A percentile compares a stretch with the other conserved stretches of the same genome.
These are phyloP conservation scores for Bruchidius siliquastri DNA, from an alignment of 2,888 invertebrate species.

Conservation along the genomic window DNA sequence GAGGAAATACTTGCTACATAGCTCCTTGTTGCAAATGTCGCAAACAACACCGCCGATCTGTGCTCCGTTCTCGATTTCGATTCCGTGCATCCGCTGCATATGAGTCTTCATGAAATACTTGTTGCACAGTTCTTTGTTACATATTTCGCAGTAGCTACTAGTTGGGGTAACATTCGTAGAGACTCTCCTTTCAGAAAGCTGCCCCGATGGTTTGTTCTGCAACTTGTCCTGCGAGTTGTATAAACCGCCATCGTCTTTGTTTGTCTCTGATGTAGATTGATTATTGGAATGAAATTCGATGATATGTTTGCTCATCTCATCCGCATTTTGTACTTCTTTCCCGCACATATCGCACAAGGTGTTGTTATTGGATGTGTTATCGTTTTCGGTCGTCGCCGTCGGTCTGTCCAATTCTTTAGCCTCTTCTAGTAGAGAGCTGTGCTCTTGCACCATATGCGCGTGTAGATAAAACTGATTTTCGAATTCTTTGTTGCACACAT, in stretches of 20 bases:
- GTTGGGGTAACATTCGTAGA: constrained; percentile 64
- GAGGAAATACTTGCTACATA: constrained; percentile 96
- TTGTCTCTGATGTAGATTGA: constrained; percentile 24
- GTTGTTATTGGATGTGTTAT: constrained; percentile 39
- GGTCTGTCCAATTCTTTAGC: constrained; percentile 9
- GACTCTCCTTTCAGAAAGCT: constrained; percentile 51
- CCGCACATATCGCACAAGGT: constrained; percentile 47
- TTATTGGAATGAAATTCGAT: constrained; percentile 58
- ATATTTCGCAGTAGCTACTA: constrained; percentile 93
- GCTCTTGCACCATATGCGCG: constrained; percentile 64
- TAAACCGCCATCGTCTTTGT: constrained; percentile 42
- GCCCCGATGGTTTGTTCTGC: constrained; percentile 25
- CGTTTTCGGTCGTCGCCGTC: no score
- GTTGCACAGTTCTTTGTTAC: constrained; percentile 98
- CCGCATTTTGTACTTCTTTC: constrained; percentile 52
- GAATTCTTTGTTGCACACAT: constrained; percentile 66
- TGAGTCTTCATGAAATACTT: constrained; percentile 99
- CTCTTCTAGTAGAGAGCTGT: constrained; percentile 54
- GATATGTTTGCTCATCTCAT: constrained; percentile 65
- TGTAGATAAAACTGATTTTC: constrained; percentile 68
- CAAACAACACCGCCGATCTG: constrained; percentile 92
- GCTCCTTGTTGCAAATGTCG: constrained; percentile 96
- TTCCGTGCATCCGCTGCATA: constrained; percentile 98
- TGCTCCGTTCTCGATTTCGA: constrained; percentile 87
- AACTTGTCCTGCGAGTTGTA: constrained; percentile 50